Evolutionary conservation across 2,113 vertebrate genomes (phyloP), one percentile per base, ranked within the genome.

Genomic region (Microtus ochrogaster): DNA sequence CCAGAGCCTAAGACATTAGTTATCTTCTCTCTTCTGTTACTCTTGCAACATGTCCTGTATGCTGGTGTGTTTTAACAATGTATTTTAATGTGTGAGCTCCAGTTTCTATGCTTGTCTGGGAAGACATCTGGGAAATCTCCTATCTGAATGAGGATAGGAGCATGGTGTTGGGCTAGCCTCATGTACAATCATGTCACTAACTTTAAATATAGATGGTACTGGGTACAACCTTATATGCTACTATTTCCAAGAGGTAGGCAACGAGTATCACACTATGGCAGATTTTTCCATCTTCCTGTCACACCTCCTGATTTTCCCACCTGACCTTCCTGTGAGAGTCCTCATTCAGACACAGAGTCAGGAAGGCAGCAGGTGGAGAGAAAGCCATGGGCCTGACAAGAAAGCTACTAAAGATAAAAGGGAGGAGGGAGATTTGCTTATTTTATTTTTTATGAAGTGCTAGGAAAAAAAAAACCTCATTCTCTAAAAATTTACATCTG

Each of bases 401-500:
- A 12, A 92, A 0, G 7, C 36, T 91, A 17, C 83, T 98, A 96
- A 97, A 98, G 96, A 96, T 81, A 98, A 98, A 89, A 92, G 97
- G 94, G 94, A 95, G 95, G 97, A 93, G 63, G 89, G 26, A 17
- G 7, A 78, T 72, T 95, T 97, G 76, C 91, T 55, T 58, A 21
- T 58, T 58, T 58, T 98, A 5, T 47, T 44, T 63, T 65, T 97
- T 97, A 97, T 95, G 95, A 98, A 97, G 96, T 98, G 95, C 93
- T 93, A 96, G 97, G 96, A 92, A 96, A 98, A 97, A 33, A 44
- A 74, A n/a, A 28, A 30, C 9, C 91, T 97, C 96, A 97, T 97
- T 94, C 96, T 97, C 55, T 73, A 98, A 98, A 98, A 98, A 97
- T 98, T 84, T 98, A 84, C 74, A 78, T 97, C 96, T 89, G 93